Percentiles rank a stretch among this genome's conserved stretches.
Conservation (phyloP, 2,113 vertebrate species). For the Oncorhynchus tshawytscha region DNA sequence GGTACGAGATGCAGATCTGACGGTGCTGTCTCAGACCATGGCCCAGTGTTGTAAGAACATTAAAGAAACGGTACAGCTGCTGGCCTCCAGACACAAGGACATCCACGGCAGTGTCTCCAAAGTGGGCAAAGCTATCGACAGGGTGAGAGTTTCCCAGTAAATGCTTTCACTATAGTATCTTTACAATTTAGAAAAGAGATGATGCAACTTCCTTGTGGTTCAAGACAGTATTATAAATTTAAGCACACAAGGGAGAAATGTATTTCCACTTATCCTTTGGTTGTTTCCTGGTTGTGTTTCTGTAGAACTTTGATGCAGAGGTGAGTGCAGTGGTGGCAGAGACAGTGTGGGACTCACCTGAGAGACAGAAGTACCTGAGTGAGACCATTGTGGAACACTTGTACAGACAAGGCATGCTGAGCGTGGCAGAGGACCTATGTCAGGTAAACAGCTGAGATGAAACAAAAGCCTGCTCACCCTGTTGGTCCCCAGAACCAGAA, state of each 20-base stretch:
- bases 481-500: not conserved
- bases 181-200: too few relatives aligned
- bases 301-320: conserved; percentile 89
- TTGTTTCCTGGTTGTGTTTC: not conserved
- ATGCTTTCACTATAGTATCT: too few relatives aligned
- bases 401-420: conserved; percentile 88
- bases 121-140: conserved; percentile 89
- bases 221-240: too few relatives aligned
- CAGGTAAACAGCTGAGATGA: conserved; percentile 69
- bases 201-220: too few relatives aligned
- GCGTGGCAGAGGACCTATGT: conserved; percentile 87
- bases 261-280: too few relatives aligned
- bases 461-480: not conserved
- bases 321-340: conserved; percentile 87
- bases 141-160: conserved; percentile 65
- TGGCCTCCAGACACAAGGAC: conserved; percentile 87
- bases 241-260: too few relatives aligned
- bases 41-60: conserved; percentile 88
- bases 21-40: conserved; percentile 85
- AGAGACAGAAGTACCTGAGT: conserved; percentile 85
- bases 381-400: conserved; percentile 87
- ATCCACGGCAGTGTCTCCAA: conserved; percentile 89
- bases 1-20: conserved; percentile 81
- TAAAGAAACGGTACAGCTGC: conserved; percentile 86
- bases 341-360: conserved; percentile 82